Evolutionary conservation across 2,113 vertebrate species (phyloP).

Genomic region (Barbus barbus): DNA sequence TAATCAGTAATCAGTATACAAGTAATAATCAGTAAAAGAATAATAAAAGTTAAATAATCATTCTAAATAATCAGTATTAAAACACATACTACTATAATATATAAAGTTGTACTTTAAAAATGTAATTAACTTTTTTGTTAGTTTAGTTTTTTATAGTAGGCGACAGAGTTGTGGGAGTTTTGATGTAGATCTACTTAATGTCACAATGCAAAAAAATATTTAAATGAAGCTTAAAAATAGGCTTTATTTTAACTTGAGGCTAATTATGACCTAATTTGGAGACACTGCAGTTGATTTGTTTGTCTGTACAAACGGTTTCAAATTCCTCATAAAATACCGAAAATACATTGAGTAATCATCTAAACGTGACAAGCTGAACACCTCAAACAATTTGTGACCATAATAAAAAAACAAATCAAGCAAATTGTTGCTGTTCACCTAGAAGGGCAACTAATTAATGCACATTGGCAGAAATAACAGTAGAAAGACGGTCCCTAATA

Average conservation of each 20-base stretch:
- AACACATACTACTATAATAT: neutral
- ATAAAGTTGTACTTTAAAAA: no score
- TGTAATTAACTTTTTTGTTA: no score
- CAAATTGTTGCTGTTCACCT: neutral
- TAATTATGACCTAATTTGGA: neutral
- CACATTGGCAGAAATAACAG: neutral
- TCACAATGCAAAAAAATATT: neutral
- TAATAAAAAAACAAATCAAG: neutral
- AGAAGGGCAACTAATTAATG: neutral
- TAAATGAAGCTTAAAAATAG: no score
- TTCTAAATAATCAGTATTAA: neutral
- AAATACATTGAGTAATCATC: neutral
- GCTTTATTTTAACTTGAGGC: neutral
- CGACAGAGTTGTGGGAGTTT: neutral
- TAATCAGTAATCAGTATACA: no score
- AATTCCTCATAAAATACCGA: neutral
- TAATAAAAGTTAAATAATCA: no score
- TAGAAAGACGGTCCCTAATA: neutral
- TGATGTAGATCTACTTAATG: neutral
- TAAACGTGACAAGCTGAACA: neutral
- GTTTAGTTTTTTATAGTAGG: no score
- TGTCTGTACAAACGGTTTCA: neutral
- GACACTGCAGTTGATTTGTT: neutral
- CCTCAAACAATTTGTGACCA: neutral
- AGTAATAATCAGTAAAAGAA: no score